A percentile compares a stretch with the other conserved stretches of the same genome.
Evolutionary conservation across 1,140 invertebrate genomes (phyloP).

Genomic region (Drosophila littoralis): DNA sequence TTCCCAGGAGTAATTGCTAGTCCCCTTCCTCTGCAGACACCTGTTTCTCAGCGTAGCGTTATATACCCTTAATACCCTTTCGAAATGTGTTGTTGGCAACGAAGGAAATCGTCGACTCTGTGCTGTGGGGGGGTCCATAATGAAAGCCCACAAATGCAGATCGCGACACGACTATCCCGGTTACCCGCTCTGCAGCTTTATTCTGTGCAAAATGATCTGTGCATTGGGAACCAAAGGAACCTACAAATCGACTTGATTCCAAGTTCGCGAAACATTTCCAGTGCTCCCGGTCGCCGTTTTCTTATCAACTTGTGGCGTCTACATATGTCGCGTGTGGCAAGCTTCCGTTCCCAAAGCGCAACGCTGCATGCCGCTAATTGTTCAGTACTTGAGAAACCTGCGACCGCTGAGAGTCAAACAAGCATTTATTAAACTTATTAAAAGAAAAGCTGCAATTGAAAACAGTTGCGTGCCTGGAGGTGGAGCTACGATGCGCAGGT

Average conservation of each 20-base stretch:
- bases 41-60: not conserved
- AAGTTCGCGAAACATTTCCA: conserved; percentile 20
- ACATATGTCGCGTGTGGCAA: conserved; percentile 65
- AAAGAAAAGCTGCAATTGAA: conserved; percentile 52
- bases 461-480: conserved; percentile 50
- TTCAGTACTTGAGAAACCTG: conserved; percentile 77
- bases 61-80: conserved; percentile 19
- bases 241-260: conserved; percentile 1
- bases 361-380: conserved; percentile 76
- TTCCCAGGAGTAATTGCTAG: conserved; percentile 3
- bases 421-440: conserved; percentile 81
- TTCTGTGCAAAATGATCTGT: conserved; percentile 21
- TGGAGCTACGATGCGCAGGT: conserved; percentile 11
- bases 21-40: no score
- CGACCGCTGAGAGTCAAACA: conserved; percentile 77
- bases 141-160: conserved; percentile 72
- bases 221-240: conserved; percentile 8
- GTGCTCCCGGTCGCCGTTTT: conserved; percentile 1
- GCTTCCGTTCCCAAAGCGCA: conserved; percentile 69
- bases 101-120: not conserved
- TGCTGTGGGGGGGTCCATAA: not conserved
- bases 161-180: conserved; percentile 7
- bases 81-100: not conserved
- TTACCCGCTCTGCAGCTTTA: conserved; percentile 1
- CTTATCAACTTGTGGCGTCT: conserved; percentile 21